A percentile compares a stretch with the other conserved stretches of the same genome.
Conservation (phyloP, 2,888 invertebrate species). For the Drosophila flavopinicola region DNA sequence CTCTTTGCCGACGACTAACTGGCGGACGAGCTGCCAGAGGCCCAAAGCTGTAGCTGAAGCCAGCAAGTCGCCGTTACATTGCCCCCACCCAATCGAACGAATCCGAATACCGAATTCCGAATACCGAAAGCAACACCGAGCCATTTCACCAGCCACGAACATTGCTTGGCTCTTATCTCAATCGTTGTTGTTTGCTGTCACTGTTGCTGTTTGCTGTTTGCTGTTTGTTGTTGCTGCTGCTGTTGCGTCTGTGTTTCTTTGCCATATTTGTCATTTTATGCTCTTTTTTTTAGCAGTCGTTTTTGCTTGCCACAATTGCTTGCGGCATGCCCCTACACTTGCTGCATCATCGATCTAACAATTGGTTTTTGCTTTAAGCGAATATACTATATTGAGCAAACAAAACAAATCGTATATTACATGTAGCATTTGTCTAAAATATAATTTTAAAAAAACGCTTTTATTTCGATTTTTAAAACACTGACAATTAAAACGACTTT, state of each 20-base stretch:
- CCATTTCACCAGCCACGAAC: constrained; percentile 34
- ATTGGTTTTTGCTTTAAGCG: background rate
- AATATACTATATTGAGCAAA: background rate
- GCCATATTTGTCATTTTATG: constrained; percentile 15
- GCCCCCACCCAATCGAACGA: constrained; percentile 26
- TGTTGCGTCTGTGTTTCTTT: constrained; percentile 2
- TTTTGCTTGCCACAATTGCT: too few relatives aligned
- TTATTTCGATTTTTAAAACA: too few relatives aligned
- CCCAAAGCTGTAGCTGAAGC: constrained; percentile 41
- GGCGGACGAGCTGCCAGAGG: constrained; percentile 22
- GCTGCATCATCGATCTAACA: background rate
- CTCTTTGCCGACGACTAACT: constrained; percentile 51
- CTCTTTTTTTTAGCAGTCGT: too few relatives aligned
- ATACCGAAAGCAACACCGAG: constrained; percentile 27
- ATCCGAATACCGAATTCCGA: constrained; percentile 29
- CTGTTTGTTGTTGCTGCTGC: background rate
- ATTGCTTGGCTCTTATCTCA: constrained; percentile 40
- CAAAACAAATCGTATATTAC: background rate
- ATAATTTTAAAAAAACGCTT: too few relatives aligned
- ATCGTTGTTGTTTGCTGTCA: constrained; percentile 5
- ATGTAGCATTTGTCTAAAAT: too few relatives aligned
- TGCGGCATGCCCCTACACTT: background rate
- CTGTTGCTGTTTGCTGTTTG: constrained; percentile 9
- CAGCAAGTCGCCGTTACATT: constrained; percentile 65
- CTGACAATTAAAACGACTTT: too few relatives aligned